These are phyloP conservation scores for Pandemis heparana DNA, from an alignment of 2,888 invertebrate species.

Conservation along the genomic window DNA sequence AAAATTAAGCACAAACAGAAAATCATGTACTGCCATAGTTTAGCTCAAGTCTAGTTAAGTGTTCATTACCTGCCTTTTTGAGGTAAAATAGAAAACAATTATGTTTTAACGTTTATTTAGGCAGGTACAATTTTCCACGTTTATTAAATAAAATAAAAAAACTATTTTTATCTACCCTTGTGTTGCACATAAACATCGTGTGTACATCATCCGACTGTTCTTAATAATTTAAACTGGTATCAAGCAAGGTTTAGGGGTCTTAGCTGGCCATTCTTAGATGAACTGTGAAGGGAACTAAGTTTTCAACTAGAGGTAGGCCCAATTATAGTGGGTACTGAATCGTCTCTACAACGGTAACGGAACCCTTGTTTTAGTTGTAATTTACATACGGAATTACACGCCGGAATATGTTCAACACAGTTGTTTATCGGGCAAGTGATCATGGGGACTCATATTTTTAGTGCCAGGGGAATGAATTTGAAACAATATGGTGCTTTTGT, in stretches of 20 bases:
- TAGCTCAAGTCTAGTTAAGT: too few species aligned
- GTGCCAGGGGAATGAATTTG: background rate
- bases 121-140: too few species aligned
- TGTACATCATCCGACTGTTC: slow-evolving; percentile 50
- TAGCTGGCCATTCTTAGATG: slow-evolving; percentile 51
- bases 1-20: too few species aligned
- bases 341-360: slow-evolving; percentile 73
- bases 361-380: slow-evolving; percentile 80
- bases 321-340: slow-evolving; percentile 52
- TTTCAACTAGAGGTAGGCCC: slow-evolving; percentile 51
- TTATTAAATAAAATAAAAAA: too few species aligned
- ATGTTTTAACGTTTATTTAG: background rate
- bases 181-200: background rate
- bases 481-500: background rate
- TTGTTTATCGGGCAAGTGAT: slow-evolving; percentile 61
- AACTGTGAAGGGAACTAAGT: slow-evolving; percentile 48
- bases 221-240: slow-evolving; percentile 79
- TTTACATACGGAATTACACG: slow-evolving; percentile 84
- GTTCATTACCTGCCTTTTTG: too few species aligned
- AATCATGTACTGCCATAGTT: too few species aligned
- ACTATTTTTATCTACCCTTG: too few species aligned
- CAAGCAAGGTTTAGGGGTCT: slow-evolving; percentile 67
- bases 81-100: background rate
- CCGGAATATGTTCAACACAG: slow-evolving; percentile 73
- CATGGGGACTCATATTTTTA: slow-evolving; percentile 8